Conservation (phyloP, 2,797 vertebrate species). For the Mallotus villosus region DNA sequence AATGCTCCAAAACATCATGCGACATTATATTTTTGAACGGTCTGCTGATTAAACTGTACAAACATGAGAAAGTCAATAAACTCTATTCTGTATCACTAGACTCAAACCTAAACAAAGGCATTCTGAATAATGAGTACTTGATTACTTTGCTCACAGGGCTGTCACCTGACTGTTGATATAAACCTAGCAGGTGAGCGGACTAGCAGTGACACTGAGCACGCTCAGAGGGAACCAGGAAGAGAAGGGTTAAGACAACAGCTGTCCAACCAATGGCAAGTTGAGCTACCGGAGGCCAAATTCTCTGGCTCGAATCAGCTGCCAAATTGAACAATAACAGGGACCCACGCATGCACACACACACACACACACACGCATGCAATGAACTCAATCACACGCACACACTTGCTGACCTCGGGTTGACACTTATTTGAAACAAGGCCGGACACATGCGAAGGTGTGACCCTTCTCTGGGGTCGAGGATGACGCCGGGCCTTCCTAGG, state of each 20-base stretch:
- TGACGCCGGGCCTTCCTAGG: too few relatives aligned
- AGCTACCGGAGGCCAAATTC: conserved; percentile 69
- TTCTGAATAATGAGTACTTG: background rate
- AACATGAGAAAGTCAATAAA: background rate
- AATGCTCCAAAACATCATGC: too few relatives aligned
- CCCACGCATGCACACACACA: background rate
- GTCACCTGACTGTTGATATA: too few relatives aligned
- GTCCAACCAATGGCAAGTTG: conserved; percentile 59
- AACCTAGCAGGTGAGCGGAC: too few relatives aligned
- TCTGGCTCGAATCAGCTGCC: conserved; percentile 77
- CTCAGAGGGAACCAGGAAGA: conserved; percentile 30
- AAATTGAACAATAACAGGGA: conserved; percentile 68
- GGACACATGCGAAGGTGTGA: conserved; percentile 18
- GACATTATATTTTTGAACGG: background rate
- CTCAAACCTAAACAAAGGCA: background rate
- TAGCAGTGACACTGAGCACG: background rate
- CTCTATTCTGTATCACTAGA: background rate
- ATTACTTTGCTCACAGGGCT: too few relatives aligned
- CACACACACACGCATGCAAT: conserved; percentile 1
- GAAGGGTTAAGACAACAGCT: conserved; percentile 72
- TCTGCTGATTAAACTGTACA: background rate
- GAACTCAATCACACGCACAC: conserved; percentile 64
- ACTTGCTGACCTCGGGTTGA: conserved; percentile 26
- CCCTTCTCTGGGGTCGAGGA: background rate
- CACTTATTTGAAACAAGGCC: conserved; percentile 28